Conservation (phyloP, 2,888 invertebrate genomes). For the Dasypolia templi region DNA sequence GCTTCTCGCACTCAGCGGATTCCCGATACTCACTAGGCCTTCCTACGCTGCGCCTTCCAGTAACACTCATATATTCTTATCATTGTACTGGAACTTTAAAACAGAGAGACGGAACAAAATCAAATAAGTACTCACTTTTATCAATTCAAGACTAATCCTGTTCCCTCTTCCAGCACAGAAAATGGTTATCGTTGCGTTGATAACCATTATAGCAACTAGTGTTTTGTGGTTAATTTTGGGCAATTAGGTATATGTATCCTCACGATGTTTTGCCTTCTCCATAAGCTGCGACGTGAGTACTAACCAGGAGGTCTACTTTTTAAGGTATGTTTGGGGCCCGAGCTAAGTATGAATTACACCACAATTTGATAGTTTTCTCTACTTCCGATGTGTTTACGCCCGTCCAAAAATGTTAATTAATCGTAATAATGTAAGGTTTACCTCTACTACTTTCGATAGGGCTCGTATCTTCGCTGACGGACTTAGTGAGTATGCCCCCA, state of each 20-base stretch:
- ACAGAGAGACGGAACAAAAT: background rate
- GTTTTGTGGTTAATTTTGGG: background rate
- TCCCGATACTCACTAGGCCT: background rate
- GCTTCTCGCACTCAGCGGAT: too few species aligned
- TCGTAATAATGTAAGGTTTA: too few species aligned
- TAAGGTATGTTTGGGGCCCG: too few species aligned
- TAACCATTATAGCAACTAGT: background rate
- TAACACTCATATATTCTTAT: background rate
- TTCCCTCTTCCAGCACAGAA: background rate
- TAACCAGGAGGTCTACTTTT: too few species aligned
- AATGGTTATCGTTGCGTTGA: background rate
- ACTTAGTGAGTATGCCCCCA: too few species aligned
- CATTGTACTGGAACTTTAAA: background rate
- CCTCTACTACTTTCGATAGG: too few species aligned
- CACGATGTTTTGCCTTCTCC: background rate
- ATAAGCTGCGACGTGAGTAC: background rate
- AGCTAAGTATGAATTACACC: too few species aligned
- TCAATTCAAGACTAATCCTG: background rate
- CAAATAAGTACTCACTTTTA: background rate
- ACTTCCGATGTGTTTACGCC: too few species aligned
- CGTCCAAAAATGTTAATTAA: too few species aligned
- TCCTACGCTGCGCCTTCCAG: background rate
- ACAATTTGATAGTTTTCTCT: too few species aligned
- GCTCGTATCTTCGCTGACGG: too few species aligned
- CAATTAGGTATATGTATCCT: background rate